Base-by-base conservation (phyloP, 1,140 invertebrate species). In the Dufourea novaeangliae region DNA sequence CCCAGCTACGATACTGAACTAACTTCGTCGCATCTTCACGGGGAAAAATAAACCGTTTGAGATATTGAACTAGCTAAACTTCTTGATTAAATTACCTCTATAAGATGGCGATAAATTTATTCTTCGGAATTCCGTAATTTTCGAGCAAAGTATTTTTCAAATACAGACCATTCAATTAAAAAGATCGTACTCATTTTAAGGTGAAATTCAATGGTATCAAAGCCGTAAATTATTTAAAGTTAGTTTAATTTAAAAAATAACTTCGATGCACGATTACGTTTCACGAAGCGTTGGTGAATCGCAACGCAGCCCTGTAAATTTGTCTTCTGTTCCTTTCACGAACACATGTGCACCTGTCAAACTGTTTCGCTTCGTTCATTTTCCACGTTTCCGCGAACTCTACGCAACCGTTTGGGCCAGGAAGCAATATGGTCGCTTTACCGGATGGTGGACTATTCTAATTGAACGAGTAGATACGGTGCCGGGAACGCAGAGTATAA, bases 351-450 rank as follows among this genome's bases (percentile, higher is more conserved):
- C 63, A 27, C 61, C 34, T 61, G 74, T 82, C 69, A 70, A 82
- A 73, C 78, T 64, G 61, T 63, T n/a, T 52, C 52, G 74, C 54
- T 82, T 57, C 61, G 67, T 82, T 79, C 57, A 46, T 67, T 71
- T 82, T 78, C 80, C 56, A 54, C 1, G 32, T 62, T 81, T 76
- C 61, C 37, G 41, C 46, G 39, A 25, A 22, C 44, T 70, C n/a
- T 11, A n/a, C 10, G 1, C 22, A 11, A 52, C 11, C 27, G 32
- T 62, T 41, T 34, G 2, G 68, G 50, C 27, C 44, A n/a, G 20
- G 29, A 52, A 32, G 39, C 69, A 17, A 25, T 39, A 54, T 25
- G 54, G 61, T 52, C 46, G 59, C 27, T 34, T 39, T 10, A 57
- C 52, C 27, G 79, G 41, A 39, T 41, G 50, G 70, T 44, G 22